phyloP scores from a whole-genome alignment of 2,113 vertebrate genomes.

The Salminus brasiliensis region DNA sequence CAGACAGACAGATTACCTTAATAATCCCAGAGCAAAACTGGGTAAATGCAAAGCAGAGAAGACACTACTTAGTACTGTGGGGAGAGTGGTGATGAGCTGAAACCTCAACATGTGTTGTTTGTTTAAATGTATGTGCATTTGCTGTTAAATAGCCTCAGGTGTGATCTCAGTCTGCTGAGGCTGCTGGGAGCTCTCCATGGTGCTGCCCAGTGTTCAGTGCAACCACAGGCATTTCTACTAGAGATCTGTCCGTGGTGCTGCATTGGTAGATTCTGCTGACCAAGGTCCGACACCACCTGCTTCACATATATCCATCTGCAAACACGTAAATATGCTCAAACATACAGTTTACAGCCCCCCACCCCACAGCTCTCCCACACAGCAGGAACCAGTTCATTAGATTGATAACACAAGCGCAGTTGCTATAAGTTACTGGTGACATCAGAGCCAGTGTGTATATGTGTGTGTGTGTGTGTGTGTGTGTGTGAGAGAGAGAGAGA shows the following conservation, averaged over 20 bases:
- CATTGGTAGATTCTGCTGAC: not conserved
- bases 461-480: not conserved
- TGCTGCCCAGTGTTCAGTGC: not conserved
- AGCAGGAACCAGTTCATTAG: not conserved
- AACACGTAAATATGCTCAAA: conserved; percentile 20
- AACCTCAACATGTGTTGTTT: not conserved
- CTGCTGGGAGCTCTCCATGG: not conserved
- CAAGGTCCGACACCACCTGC: not conserved
- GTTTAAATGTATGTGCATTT: not conserved
- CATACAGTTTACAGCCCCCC: not conserved
- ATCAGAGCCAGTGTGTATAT: not conserved
- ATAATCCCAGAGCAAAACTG: too few relatives aligned
- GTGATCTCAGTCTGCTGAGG: not conserved
- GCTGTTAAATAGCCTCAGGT: conserved; percentile 4
- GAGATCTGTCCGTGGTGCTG: not conserved
- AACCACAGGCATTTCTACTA: not conserved
- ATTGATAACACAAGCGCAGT: conserved; percentile 14
- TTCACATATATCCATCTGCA: not conserved
- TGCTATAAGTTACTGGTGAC: not conserved
- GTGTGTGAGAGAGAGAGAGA: not conserved
- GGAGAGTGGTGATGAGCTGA: too few relatives aligned
- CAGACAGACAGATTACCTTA: too few relatives aligned
- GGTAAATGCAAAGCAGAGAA: too few relatives aligned
- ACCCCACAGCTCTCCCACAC: not conserved
- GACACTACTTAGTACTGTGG: too few relatives aligned